phyloP scores from a whole-genome alignment of 2,888 invertebrate species.

The Zaprionus obscuricornis region DNA sequence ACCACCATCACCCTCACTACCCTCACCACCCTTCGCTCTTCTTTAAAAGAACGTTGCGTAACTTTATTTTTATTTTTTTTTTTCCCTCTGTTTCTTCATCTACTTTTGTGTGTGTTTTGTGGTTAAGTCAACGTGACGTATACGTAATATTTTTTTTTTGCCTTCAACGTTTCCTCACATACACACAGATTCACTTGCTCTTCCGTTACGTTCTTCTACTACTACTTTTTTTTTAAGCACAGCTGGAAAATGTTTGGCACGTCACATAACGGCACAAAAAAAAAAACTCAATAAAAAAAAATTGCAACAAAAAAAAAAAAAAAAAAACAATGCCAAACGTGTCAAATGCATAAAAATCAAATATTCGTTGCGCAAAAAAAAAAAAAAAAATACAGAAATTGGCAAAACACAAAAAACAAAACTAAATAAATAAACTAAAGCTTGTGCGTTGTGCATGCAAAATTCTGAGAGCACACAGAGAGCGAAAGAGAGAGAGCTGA shows the following conservation, averaged over 20 bases:
- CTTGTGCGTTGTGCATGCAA: constrained; percentile 36
- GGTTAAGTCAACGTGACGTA: constrained; percentile 35
- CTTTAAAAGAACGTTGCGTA: too few species aligned
- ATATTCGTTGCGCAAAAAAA: constrained; percentile 5
- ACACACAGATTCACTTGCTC: neutral
- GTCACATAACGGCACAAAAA: constrained; percentile 29
- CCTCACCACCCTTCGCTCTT: too few species aligned
- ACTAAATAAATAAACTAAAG: constrained; percentile 17
- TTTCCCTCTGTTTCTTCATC: too few species aligned
- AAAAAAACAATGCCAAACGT: constrained; percentile 51
- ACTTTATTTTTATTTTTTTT: too few species aligned
- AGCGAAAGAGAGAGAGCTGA: too few species aligned
- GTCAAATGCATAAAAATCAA: constrained; percentile 67
- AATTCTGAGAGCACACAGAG: too few species aligned
- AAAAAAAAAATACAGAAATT: neutral
- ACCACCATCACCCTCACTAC: too few species aligned
- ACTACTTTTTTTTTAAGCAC: neutral
- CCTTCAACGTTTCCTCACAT: neutral
- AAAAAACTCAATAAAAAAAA: constrained; percentile 17
- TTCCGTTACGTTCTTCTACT: neutral
- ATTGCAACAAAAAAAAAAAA: neutral
- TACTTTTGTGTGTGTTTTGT: too few species aligned
- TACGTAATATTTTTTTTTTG: constrained; percentile 31
- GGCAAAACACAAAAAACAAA: constrained; percentile 12
- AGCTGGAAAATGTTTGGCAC: constrained; percentile 22